These are phyloP conservation scores for Pelosia muscerda DNA, from an alignment of 2,888 invertebrate species.

Conservation along the genomic window DNA sequence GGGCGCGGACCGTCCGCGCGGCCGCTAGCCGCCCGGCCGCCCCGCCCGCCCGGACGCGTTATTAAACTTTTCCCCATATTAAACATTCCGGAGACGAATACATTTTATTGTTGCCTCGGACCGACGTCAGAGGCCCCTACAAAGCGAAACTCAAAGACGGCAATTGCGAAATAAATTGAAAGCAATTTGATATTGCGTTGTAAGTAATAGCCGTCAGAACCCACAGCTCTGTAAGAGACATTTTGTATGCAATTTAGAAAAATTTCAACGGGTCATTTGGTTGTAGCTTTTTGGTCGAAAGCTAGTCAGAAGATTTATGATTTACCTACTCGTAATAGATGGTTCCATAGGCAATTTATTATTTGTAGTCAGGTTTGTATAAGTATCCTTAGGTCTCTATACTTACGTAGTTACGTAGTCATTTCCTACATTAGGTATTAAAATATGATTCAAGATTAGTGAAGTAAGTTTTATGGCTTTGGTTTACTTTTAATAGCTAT, in stretches of 20 bases:
- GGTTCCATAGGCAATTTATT: slow-evolving; percentile 21
- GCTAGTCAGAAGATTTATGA: slow-evolving; percentile 57
- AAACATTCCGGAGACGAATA: slow-evolving; percentile 88
- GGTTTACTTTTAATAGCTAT: too few species aligned
- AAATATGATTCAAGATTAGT: background rate
- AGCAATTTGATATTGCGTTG: slow-evolving; percentile 87
- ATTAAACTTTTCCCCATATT: slow-evolving; percentile 88
- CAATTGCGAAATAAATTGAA: slow-evolving; percentile 87
- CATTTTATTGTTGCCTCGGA: slow-evolving; percentile 87
- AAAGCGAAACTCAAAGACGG: slow-evolving; percentile 87
- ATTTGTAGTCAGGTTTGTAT: slow-evolving; percentile 5
- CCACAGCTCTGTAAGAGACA: slow-evolving; percentile 78
- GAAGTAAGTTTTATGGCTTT: too few species aligned
- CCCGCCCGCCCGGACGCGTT: slow-evolving; percentile 82
- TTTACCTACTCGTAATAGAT: slow-evolving; percentile 40
- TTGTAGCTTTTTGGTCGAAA: slow-evolving; percentile 60
- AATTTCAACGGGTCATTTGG: slow-evolving; percentile 74
- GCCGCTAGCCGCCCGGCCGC: slow-evolving; percentile 53
- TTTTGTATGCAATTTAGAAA: slow-evolving; percentile 81
- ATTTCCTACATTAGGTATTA: too few species aligned
- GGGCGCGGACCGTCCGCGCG: slow-evolving; percentile 56
- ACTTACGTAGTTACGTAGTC: background rate
- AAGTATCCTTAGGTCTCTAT: background rate
- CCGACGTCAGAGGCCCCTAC: slow-evolving; percentile 86
- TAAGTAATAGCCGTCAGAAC: slow-evolving; percentile 86